A percentile compares a stretch with the other conserved stretches of the same genome.
Conservation (phyloP, 2,113 vertebrate species). For the Ictidomys tridecemlineatus region DNA sequence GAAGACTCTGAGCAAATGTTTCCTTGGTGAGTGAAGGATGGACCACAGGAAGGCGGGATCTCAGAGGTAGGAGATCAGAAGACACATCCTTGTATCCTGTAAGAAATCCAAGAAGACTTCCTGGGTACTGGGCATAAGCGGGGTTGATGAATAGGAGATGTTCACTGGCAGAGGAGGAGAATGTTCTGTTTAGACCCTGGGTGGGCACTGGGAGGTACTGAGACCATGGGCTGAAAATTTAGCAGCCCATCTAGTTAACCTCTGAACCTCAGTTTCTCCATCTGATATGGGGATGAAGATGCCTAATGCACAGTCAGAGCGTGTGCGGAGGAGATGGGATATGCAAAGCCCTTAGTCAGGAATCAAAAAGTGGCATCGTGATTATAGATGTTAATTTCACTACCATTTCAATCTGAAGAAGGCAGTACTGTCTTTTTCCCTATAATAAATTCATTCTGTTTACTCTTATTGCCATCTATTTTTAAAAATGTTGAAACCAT, state of each 20-base stretch:
- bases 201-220: no score
- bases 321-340: neutral
- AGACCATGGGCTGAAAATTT: neutral
- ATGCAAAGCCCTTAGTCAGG: neutral
- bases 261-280: neutral
- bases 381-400: neutral
- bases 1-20: neutral
- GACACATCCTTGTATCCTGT: neutral
- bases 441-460: neutral
- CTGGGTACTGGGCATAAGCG: neutral
- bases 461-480: neutral
- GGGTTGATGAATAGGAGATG: neutral
- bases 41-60: neutral
- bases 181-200: fast-evolving
- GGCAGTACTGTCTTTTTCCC: neutral
- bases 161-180: neutral
- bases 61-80: neutral
- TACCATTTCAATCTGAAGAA: neutral
- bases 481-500: conserved; percentile 13
- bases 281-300: neutral
- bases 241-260: neutral
- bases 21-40: neutral
- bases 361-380: neutral
- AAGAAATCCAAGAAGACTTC: neutral
- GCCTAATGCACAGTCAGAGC: neutral